Percentiles rank a stretch among this genome's conserved stretches.
phyloP scores from a whole-genome alignment of 2,113 vertebrate genomes.

The Pontoporia blainvillei region DNA sequence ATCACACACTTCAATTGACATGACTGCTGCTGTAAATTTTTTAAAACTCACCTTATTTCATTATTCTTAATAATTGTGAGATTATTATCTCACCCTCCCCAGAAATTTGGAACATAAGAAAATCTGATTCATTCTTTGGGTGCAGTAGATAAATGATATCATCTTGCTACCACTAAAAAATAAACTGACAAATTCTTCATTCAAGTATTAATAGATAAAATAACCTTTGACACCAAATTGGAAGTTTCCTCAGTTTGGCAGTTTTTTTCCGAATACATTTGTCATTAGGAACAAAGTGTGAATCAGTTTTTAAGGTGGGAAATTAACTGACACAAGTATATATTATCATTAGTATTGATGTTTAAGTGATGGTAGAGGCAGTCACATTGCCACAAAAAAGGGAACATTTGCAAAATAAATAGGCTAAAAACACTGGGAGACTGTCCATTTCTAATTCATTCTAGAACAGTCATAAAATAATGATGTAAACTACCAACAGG shows the following conservation, averaged over 20 bases:
- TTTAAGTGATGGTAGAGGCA: not conserved
- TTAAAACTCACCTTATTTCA: not conserved
- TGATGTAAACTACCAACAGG: not conserved
- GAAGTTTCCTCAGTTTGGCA: not conserved
- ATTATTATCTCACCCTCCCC: not conserved
- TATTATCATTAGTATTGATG: not conserved
- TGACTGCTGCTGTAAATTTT: not conserved
- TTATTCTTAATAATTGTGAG: conserved; percentile 7
- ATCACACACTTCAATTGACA: not conserved
- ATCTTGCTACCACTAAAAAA: conserved; percentile 7
- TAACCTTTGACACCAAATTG: conserved; percentile 3
- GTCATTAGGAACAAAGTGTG: not conserved
- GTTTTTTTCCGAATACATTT: not conserved
- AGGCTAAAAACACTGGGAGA: not conserved
- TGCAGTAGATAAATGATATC: not conserved
- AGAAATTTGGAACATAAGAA: conserved; percentile 41
- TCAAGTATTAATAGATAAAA: not conserved
- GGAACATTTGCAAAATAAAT: not conserved
- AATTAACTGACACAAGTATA: not conserved
- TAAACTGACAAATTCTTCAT: conserved; percentile 20
- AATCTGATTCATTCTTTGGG: not conserved
- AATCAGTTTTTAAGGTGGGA: conserved; percentile 12
- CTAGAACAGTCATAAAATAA: not conserved
- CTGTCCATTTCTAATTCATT: not conserved
- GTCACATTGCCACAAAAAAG: not conserved